These are phyloP conservation scores for Periophthalmodon schlosseri DNA, from an alignment of 2,113 vertebrate species.

Conservation along the genomic window DNA sequence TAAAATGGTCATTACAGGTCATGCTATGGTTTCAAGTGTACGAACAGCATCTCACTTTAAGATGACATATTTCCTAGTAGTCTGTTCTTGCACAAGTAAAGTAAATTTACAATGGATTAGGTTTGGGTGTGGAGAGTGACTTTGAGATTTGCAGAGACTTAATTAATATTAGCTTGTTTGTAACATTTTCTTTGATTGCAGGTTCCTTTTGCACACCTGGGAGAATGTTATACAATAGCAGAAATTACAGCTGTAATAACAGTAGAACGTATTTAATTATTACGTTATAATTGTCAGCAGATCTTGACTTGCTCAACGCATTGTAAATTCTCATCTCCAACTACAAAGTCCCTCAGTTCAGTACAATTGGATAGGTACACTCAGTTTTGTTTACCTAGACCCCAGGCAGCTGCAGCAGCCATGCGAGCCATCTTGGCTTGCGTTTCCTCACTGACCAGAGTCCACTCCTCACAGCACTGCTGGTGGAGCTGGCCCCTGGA, in stretches of 20 bases:
- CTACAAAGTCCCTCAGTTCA: not conserved
- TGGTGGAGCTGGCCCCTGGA: constrained; percentile 96
- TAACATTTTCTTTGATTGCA: too few species aligned
- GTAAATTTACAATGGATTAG: too few species aligned
- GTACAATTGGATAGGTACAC: not conserved
- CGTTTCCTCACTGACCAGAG: constrained; percentile 92
- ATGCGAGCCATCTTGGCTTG: constrained; percentile 98
- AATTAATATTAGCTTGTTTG: too few species aligned
- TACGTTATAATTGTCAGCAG: not conserved
- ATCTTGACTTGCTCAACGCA: not conserved
- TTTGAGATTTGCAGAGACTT: too few species aligned
- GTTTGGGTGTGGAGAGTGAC: too few species aligned
- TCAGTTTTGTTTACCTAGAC: constrained; percentile 80
- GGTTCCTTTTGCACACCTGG: too few species aligned
- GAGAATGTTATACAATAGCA: too few species aligned
- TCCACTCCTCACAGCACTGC: constrained; percentile 99
- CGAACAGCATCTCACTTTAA: not conserved
- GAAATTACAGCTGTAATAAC: not conserved
- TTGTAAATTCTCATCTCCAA: not conserved
- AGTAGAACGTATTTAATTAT: not conserved
- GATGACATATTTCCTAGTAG: not conserved
- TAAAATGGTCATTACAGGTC: not conserved
- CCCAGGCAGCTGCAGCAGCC: constrained; percentile 98
- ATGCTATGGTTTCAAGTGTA: constrained; percentile 1
- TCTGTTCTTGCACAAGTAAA: not conserved